A percentile compares a stretch with the other conserved stretches of the same genome.
These are phyloP conservation scores for Cheilosia impressa DNA, from an alignment of 2,888 invertebrate genomes.

Conservation along the genomic window DNA sequence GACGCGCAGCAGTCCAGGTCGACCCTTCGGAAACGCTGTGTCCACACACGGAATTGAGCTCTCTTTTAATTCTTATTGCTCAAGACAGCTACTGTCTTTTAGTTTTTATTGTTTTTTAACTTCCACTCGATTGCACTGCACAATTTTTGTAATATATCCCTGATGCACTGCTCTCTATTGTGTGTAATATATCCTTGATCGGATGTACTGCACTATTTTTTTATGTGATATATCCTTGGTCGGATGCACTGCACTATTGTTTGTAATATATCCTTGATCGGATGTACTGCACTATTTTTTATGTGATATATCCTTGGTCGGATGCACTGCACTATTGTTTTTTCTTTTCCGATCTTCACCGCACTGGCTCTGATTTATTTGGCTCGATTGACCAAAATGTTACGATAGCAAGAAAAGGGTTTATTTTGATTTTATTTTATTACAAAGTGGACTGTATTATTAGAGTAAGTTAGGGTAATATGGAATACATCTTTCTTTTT, in stretches of 20 bases:
- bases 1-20: slow-evolving; percentile 20
- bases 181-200: no score
- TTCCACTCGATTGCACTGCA: background rate
- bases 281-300: background rate
- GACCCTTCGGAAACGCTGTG: slow-evolving; percentile 24
- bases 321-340: no score
- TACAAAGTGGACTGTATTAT: no score
- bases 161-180: background rate
- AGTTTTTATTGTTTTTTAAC: background rate
- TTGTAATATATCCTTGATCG: background rate
- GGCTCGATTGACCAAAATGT: no score
- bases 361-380: background rate
- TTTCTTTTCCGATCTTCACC: no score
- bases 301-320: background rate
- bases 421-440: no score
- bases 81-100: background rate
- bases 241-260: no score
- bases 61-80: background rate
- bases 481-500: no score
- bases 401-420: no score
- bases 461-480: no score
- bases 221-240: no score
- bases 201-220: no score
- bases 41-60: slow-evolving; percentile 11
- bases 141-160: background rate